A percentile compares a stretch with the other conserved stretches of the same genome.
These are phyloP conservation scores for Epinephelus moara DNA, from an alignment of 2,113 vertebrate genomes.

Conservation along the genomic window DNA sequence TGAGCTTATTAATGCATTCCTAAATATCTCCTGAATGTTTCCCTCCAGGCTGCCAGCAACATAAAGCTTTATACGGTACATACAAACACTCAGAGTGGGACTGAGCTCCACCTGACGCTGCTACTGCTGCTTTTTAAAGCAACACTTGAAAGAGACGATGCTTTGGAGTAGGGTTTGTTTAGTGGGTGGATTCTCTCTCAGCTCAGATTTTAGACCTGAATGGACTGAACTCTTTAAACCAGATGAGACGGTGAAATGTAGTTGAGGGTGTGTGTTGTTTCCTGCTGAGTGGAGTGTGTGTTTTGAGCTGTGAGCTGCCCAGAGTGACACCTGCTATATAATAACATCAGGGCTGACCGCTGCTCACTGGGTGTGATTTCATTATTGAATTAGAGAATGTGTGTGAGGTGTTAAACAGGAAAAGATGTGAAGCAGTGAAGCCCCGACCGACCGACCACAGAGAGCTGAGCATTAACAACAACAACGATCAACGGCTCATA, in stretches of 20 bases:
- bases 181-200: no score
- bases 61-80: no score
- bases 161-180: slow-evolving; percentile 5
- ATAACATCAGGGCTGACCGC: slow-evolving; percentile 11
- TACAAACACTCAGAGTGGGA: background rate
- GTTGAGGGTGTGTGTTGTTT: background rate
- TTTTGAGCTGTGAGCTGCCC: slow-evolving; percentile 1
- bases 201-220: background rate
- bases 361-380: background rate
- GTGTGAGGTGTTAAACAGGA: background rate
- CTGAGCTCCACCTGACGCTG: background rate
- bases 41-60: background rate
- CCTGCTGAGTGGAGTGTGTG: slow-evolving; percentile 10
- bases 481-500: no score
- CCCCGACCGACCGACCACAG: background rate
- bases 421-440: background rate
- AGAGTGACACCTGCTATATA: slow-evolving; percentile 52
- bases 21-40: slow-evolving; percentile 23
- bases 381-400: background rate
- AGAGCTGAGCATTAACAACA: background rate
- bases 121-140: background rate
- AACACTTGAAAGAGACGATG: background rate
- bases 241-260: background rate
- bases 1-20: slow-evolving; percentile 48
- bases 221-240: slow-evolving; percentile 12